Evolutionary conservation across 2,797 vertebrate genomes (phyloP), one percentile per base, ranked within the genome.

Genomic region (Hephaestus fuliginosus): DNA sequence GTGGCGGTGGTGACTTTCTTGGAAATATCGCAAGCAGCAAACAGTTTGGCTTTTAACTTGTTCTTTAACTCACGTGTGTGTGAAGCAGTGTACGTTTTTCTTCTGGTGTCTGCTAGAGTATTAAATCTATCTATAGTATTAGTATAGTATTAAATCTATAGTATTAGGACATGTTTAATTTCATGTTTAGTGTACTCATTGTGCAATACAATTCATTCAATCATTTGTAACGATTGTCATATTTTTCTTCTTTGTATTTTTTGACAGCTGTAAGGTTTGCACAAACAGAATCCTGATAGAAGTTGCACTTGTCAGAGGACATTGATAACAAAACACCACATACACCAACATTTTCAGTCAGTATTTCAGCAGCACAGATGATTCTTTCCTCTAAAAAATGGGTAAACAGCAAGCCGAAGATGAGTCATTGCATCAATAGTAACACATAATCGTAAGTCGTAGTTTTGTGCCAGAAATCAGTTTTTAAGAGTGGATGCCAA

Each of bases 341-440:
- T 3, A 20, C 4, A 13, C 17, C 15, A 41, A 67, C 13, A 41
- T 49, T 41, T 3, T 61, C 7, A 52, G 28, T 36, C 70, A 53
- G 18, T 58, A 18, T 60, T 68, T 56, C 20, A 63, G 43, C 58
- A 53, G n/a, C 20, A 55, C 48, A 61, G 30, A 68, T 61, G 6
- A 74, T 46, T 61, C 39, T 44, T 9, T 49, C 9, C 9, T 69
- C 14, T 48, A 55, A 60, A 77, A 39, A 49, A 53, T 1, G 3
- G 4, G 1, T 49, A 17, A 36, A 72, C 30, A 52, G 18, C 10
- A 7, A 41, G 18, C 28, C 66, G 61, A 49, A 70, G 74, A 70
- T 64, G 81, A 79, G 41, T 82, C 66, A 51, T 39, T 2, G 17
- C 18, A 53, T 84, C 20, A 66, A 6, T 64, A 44, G 46, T 60